These are phyloP conservation scores for Podargus strigoides DNA, from an alignment of 2,797 vertebrate species.

Conservation along the genomic window DNA sequence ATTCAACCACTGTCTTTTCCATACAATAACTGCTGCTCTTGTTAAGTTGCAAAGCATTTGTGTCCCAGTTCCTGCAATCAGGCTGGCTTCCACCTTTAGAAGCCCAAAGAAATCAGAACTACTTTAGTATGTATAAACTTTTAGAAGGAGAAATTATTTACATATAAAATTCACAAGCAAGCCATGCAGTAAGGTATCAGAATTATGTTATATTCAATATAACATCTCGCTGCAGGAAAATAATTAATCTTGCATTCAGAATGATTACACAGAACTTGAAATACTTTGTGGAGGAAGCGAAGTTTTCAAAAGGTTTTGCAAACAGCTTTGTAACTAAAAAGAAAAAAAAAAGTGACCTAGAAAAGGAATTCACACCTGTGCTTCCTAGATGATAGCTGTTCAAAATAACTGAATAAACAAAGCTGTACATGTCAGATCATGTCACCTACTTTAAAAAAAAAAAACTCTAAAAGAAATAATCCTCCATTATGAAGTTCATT, in stretches of 20 bases:
- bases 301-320: constrained; percentile 24
- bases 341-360: background rate
- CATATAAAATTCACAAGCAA: background rate
- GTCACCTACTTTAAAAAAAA: background rate
- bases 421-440: background rate
- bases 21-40: background rate
- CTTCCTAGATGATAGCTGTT: background rate
- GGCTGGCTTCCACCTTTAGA: background rate
- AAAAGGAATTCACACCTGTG: constrained; percentile 3
- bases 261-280: background rate
- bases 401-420: background rate
- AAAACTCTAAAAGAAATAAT: background rate
- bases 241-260: constrained; percentile 2
- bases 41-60: background rate
- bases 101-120: background rate
- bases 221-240: background rate
- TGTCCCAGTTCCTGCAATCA: background rate
- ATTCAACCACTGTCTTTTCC: background rate
- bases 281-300: background rate
- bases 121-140: background rate
- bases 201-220: background rate
- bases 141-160: background rate
- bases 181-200: background rate
- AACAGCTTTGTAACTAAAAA: background rate
- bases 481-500: background rate